Conservation (phyloP, 1,140 invertebrate genomes). For the Thaumatotibia leucotreta region DNA sequence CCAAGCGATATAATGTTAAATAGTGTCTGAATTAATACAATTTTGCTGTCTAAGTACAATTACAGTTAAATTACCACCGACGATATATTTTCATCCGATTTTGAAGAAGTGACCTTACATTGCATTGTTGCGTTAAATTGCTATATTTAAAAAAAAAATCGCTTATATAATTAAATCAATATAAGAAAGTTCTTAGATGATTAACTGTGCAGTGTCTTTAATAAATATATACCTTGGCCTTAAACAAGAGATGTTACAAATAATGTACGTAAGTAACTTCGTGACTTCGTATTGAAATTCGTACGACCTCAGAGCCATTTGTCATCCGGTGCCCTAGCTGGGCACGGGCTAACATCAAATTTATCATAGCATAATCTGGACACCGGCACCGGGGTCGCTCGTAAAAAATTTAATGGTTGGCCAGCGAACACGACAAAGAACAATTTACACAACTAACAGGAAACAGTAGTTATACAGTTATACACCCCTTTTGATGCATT, state of each 20-base stretch:
- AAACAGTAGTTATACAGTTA: not conserved
- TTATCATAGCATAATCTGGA: not conserved
- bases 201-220: too few relatives aligned
- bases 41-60: too few relatives aligned
- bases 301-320: not conserved
- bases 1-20: too few relatives aligned
- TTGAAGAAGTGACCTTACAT: too few relatives aligned
- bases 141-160: too few relatives aligned
- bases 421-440: not conserved
- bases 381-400: not conserved
- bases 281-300: not conserved
- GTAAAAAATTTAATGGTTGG: not conserved
- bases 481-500: not conserved
- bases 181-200: too few relatives aligned
- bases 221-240: not conserved
- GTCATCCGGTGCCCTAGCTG: not conserved
- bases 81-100: too few relatives aligned
- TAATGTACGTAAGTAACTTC: not conserved
- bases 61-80: too few relatives aligned
- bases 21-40: too few relatives aligned
- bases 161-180: too few relatives aligned
- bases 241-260: not conserved
- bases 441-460: not conserved
- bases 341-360: not conserved
- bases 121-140: too few relatives aligned